phyloP scores from a whole-genome alignment of 2,797 vertebrate species.

The Enteromius afrohamiltoni region DNA sequence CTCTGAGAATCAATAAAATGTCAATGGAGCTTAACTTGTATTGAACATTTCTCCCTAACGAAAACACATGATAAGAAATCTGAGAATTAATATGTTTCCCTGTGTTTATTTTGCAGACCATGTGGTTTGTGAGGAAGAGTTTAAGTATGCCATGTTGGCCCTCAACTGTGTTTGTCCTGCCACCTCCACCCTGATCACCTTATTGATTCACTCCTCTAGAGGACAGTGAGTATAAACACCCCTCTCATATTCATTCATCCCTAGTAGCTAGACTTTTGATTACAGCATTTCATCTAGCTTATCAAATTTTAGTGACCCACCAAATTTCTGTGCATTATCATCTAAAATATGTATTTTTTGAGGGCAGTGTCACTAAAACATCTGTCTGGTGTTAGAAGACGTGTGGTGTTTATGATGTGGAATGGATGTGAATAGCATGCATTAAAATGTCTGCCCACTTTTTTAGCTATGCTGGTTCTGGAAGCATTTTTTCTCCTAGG shows the following conservation, averaged over 20 bases:
- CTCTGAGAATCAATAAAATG: background rate
- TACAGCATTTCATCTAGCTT: background rate
- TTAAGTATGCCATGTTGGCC: constrained; percentile 88
- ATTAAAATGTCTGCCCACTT: background rate
- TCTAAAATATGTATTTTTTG: background rate
- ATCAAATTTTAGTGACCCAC: background rate
- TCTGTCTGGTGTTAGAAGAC: background rate
- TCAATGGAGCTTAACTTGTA: background rate
- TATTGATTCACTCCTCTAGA: constrained; percentile 86
- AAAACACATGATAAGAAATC: background rate
- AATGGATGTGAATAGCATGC: background rate
- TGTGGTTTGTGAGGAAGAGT: constrained; percentile 88
- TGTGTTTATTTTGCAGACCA: constrained; percentile 76
- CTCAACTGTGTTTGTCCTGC: constrained; percentile 87
- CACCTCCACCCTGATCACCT: constrained; percentile 85
- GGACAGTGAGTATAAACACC: constrained; percentile 80
- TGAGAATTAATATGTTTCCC: constrained; percentile 2
- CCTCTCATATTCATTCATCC: constrained; percentile 18
- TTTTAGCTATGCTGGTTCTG: background rate
- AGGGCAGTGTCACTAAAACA: background rate
- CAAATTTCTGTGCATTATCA: background rate
- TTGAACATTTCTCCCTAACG: background rate
- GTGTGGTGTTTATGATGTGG: background rate
- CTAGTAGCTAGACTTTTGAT: background rate
- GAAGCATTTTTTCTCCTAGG: background rate